phyloP scores from a whole-genome alignment of 2,888 invertebrate genomes.

The Lamellibrachia satsuma region DNA sequence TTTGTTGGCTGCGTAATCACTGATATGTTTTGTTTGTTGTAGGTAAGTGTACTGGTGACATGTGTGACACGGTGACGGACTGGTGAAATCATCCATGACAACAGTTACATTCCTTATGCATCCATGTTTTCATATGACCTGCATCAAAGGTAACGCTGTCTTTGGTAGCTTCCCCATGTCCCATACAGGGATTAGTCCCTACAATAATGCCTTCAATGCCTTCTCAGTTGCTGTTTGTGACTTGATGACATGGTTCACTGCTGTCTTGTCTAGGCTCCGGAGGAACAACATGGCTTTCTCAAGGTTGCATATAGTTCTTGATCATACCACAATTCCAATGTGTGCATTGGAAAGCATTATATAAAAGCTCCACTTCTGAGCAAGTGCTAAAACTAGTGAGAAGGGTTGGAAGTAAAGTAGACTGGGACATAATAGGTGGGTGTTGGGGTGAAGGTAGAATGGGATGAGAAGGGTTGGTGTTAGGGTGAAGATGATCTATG shows the following conservation, averaged over 20 bases:
- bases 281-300: too few relatives aligned
- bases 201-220: neutral
- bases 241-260: neutral
- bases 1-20: neutral
- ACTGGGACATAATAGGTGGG: too few relatives aligned
- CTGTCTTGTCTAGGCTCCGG: neutral
- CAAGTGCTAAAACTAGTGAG: too few relatives aligned
- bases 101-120: neutral
- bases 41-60: constrained; percentile 10
- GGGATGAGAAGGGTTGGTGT: too few relatives aligned
- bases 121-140: neutral
- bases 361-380: too few relatives aligned
- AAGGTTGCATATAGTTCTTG: too few relatives aligned
- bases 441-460: too few relatives aligned
- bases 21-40: neutral
- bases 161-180: neutral
- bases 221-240: neutral
- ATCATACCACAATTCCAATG: too few relatives aligned
- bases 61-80: neutral
- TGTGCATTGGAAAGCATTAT: too few relatives aligned
- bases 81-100: neutral
- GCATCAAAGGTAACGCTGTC: neutral
- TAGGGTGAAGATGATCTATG: too few relatives aligned
- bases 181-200: neutral
- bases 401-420: too few relatives aligned